A percentile compares a stretch with the other conserved stretches of the same genome.
Evolutionary conservation across 2,113 vertebrate species (phyloP).

Genomic region (Xyrauchen texanus): DNA sequence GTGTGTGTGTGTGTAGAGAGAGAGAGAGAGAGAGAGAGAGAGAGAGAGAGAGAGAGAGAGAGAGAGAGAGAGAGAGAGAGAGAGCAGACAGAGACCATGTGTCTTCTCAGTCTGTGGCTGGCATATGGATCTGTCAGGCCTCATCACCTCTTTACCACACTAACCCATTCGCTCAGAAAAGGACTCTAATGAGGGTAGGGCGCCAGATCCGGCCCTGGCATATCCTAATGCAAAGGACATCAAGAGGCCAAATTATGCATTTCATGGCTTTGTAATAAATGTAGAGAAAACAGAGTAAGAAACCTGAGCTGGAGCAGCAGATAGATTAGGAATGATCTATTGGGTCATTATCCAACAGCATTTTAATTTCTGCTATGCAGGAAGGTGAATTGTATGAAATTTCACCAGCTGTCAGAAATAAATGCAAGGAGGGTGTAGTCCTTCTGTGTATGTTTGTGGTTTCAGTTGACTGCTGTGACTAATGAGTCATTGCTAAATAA

Average conservation of each 20-base stretch:
- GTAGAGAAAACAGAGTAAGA: not conserved
- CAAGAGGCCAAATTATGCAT: slow-evolving; percentile 22
- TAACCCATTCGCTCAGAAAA: slow-evolving; percentile 6
- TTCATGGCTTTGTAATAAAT: slow-evolving; percentile 9
- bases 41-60: too few species aligned
- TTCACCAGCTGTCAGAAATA: not conserved
- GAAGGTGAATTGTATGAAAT: slow-evolving; percentile 5
- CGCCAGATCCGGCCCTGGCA: not conserved
- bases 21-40: not conserved
- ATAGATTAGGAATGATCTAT: slow-evolving; percentile 23
- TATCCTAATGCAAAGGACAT: slow-evolving; percentile 9
- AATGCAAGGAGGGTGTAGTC: not conserved
- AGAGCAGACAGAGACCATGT: not conserved
- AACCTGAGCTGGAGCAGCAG: not conserved
- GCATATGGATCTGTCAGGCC: slow-evolving; percentile 40
- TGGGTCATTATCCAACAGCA: slow-evolving; percentile 15
- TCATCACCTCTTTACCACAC: slow-evolving; percentile 30
- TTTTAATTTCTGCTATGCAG: slow-evolving; percentile 12
- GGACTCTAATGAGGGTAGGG: slow-evolving; percentile 20
- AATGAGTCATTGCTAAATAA: not conserved
- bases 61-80: not conserved
- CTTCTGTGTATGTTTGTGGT: not conserved
- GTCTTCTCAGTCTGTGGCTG: slow-evolving; percentile 13
- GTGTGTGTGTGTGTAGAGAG: too few species aligned
- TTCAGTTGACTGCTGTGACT: slow-evolving; percentile 11